These are phyloP conservation scores for Leptobrachium ailaonicum DNA, from an alignment of 2,113 vertebrate species.

Conservation along the genomic window DNA sequence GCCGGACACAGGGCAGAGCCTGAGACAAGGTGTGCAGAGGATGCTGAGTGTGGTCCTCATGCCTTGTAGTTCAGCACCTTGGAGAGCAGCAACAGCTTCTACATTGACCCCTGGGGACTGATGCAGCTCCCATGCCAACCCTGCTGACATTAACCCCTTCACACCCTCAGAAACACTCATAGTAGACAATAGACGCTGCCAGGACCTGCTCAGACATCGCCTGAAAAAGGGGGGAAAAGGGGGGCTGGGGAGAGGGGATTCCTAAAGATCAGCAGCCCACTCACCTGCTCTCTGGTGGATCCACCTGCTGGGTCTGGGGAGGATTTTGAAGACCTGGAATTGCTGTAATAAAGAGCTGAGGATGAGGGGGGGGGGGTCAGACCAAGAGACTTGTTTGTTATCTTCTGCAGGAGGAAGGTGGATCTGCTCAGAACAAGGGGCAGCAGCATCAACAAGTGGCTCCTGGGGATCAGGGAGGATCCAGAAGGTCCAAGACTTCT, in stretches of 20 bases:
- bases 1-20: too few relatives aligned
- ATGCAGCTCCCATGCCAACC: not conserved
- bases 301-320: not conserved
- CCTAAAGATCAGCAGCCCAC: not conserved
- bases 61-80: not conserved
- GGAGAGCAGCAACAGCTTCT: not conserved
- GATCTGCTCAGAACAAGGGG: not conserved
- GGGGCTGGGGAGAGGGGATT: not conserved
- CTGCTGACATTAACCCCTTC: not conserved
- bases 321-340: not conserved
- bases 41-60: too few relatives aligned
- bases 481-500: not conserved
- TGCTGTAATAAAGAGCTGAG: not conserved
- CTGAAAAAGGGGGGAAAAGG: not conserved
- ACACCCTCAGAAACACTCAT: not conserved
- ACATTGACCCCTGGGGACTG: slow-evolving; percentile 12
- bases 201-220: too few relatives aligned
- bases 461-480: not conserved
- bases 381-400: slow-evolving; percentile 4
- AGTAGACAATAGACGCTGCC: too few relatives aligned
- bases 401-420: slow-evolving; percentile 5
- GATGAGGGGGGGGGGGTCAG: not conserved
- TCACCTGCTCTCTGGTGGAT: slow-evolving; percentile 1
- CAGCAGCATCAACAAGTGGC: slow-evolving; percentile 20
- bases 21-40: too few relatives aligned